Conservation (phyloP, 53 echinoderm and acorn worm species). For the Luidia sarsii region DNA sequence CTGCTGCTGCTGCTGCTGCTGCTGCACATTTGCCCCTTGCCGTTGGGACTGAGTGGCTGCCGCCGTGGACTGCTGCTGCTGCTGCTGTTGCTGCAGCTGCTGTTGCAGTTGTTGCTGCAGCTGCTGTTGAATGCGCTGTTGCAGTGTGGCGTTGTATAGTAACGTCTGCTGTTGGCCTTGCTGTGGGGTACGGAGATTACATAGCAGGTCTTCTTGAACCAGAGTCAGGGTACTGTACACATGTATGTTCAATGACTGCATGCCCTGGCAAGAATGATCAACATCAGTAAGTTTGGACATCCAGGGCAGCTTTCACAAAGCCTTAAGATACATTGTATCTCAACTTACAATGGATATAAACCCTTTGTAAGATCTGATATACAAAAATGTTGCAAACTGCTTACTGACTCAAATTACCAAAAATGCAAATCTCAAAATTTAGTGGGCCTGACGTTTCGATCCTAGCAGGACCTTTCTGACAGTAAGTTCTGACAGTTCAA, state of each 20-base stretch:
- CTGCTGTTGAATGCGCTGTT: conserved; percentile 63
- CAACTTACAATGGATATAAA: no score
- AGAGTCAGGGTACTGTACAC: not conserved
- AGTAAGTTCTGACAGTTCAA: no score
- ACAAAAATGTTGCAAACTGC: no score
- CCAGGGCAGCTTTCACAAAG: no score
- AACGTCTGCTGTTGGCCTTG: conserved; percentile 75
- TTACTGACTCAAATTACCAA: no score
- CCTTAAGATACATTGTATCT: no score
- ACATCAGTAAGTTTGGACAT: no score
- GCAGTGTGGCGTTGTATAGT: conserved; percentile 75
- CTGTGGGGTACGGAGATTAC: not conserved
- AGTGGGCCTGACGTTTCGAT: no score
- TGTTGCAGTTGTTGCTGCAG: conserved; percentile 61
- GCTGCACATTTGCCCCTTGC: conserved; percentile 13
- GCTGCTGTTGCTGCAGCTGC: conserved; percentile 78
- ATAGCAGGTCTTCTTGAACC: no score
- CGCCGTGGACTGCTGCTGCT: conserved; percentile 68
- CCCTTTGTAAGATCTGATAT: no score
- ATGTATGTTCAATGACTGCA: not conserved
- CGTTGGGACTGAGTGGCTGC: conserved; percentile 33
- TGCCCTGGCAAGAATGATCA: not conserved
- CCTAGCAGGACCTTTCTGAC: no score
- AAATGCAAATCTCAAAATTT: no score
- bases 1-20: not conserved